Conservation (phyloP, 1,140 invertebrate genomes). For the Pristionchus pacificus region DNA sequence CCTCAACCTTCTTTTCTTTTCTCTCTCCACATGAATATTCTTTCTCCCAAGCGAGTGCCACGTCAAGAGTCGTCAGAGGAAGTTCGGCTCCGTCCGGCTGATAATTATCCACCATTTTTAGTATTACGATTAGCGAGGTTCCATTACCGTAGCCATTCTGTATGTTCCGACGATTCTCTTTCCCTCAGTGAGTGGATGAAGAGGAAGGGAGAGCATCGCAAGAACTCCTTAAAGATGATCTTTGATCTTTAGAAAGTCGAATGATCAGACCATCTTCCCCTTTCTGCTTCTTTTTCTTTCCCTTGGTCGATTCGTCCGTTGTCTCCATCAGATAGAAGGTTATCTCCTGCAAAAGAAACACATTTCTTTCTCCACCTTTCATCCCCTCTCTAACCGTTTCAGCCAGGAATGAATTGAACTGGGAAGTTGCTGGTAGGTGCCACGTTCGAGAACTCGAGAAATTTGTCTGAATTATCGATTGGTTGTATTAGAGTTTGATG, state of each 20-base stretch:
- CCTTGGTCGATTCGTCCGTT: slow-evolving; percentile 1
- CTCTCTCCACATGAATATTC: slow-evolving; percentile 10
- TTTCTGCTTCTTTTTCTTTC: no score
- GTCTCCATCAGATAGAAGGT: slow-evolving; percentile 25
- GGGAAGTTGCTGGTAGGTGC: not conserved
- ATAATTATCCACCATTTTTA: not conserved
- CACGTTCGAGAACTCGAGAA: not conserved
- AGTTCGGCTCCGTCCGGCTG: not conserved
- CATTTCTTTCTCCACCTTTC: not conserved
- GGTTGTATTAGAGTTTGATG: no score
- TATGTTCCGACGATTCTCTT: slow-evolving; percentile 16
- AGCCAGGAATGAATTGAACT: not conserved
- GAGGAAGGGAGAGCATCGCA: slow-evolving; percentile 15
- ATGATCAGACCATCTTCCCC: no score
- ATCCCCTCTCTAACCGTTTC: not conserved
- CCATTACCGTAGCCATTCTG: slow-evolving; percentile 22
- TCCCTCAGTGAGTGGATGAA: slow-evolving; percentile 12
- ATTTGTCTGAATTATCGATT: no score
- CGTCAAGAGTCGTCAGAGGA: not conserved
- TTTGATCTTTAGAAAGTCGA: no score
- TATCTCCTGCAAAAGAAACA: slow-evolving; percentile 10
- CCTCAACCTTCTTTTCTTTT: not conserved
- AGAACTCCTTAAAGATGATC: slow-evolving; percentile 13
- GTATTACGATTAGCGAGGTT: no score
- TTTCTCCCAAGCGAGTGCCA: slow-evolving; percentile 12